A percentile compares a stretch with the other conserved stretches of the same genome.
These are phyloP conservation scores for Garrulus glandarius DNA, from an alignment of 2,797 vertebrate species.

Conservation along the genomic window DNA sequence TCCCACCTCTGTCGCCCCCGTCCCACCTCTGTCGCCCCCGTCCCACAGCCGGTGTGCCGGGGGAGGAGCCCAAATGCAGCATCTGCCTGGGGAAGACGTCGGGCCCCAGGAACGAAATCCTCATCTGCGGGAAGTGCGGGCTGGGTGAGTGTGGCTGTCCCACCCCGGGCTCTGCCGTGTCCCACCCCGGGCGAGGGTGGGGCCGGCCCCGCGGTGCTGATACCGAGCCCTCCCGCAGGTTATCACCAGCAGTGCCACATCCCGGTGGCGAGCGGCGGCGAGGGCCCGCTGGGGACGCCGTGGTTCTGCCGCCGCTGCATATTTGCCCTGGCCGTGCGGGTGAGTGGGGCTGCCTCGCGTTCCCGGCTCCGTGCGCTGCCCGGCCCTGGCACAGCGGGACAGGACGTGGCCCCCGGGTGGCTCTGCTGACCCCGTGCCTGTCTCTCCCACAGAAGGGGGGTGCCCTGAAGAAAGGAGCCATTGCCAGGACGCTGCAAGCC, in stretches of 20 bases:
- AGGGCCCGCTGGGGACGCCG: constrained; percentile 73
- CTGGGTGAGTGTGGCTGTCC: constrained; percentile 79
- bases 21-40: not conserved
- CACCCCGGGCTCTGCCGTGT: not conserved
- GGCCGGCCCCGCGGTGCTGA: not conserved
- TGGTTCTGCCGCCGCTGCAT: constrained; percentile 96
- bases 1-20: not conserved
- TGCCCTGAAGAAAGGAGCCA: constrained; percentile 91
- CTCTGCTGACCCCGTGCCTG: not conserved
- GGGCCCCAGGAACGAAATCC: constrained; percentile 82
- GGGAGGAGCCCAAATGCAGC: constrained; percentile 90
- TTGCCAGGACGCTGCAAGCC: constrained; percentile 85
- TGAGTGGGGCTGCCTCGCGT: constrained; percentile 62
- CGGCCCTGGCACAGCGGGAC: rapidly evolving
- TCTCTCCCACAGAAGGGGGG: constrained; percentile 85
- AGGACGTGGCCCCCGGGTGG: rapidly evolving
- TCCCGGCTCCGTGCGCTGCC: rapidly evolving
- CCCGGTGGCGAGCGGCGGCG: constrained; percentile 80
- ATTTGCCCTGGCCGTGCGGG: constrained; percentile 93
- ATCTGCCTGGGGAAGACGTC: constrained; percentile 84
- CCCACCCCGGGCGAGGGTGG: rapidly evolving
- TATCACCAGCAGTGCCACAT: constrained; percentile 94
- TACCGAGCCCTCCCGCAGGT: constrained; percentile 61
- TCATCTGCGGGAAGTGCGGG: constrained; percentile 96
- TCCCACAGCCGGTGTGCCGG: constrained; percentile 86